phyloP scores from a whole-genome alignment of 2,797 vertebrate genomes.

The Cossypha niveicapilla region DNA sequence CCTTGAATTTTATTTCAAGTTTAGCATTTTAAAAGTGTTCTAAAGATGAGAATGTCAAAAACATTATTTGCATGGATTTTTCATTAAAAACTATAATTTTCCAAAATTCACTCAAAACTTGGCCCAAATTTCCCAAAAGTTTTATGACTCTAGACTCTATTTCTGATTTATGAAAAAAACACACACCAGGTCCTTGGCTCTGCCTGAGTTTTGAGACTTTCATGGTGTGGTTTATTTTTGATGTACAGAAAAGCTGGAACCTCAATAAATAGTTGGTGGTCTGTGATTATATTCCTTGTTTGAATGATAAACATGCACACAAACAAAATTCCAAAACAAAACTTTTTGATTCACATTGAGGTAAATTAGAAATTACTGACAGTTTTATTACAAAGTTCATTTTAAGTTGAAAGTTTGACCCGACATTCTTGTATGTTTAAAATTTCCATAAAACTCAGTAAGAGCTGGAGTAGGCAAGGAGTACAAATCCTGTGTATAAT shows the following conservation, averaged over 20 bases:
- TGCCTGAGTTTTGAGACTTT: neutral
- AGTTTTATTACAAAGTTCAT: neutral
- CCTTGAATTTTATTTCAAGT: neutral
- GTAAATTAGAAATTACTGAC: neutral
- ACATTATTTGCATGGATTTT: neutral
- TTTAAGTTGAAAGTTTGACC: neutral
- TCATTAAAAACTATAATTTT: neutral
- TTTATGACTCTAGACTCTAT: neutral
- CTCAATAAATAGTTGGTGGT: neutral
- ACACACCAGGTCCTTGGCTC: neutral
- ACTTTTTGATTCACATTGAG: neutral
- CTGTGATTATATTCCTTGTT: neutral
- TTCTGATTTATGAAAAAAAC: neutral
- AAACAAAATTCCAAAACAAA: neutral
- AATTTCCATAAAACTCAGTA: neutral
- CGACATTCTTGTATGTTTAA: neutral
- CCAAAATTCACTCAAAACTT: neutral
- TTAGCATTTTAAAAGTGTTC: neutral
- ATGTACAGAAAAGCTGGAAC: neutral
- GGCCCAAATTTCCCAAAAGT: neutral
- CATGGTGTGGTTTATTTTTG: neutral
- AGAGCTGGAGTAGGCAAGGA: neutral
- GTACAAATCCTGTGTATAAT: neutral
- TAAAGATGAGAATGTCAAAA: neutral
- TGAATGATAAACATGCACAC: neutral